Evolutionary conservation across 2,797 vertebrate species (phyloP).

Genomic region (Chromobotia macracanthus): DNA sequence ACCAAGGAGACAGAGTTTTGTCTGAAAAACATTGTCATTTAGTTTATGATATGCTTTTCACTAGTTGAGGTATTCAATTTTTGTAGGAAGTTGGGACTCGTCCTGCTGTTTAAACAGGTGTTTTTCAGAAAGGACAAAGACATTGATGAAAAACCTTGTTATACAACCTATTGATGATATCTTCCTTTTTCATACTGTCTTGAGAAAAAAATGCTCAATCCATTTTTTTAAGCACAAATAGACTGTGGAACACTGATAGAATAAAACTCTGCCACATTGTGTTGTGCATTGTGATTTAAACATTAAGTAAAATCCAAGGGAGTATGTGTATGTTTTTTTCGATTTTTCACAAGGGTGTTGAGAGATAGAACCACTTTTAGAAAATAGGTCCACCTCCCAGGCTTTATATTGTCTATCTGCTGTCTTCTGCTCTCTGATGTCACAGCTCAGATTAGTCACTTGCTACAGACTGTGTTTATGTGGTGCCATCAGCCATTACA

Average conservation of each 20-base stretch:
- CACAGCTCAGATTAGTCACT: too few relatives aligned
- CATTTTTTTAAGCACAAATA: not conserved
- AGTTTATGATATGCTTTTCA: not conserved
- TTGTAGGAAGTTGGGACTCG: not conserved
- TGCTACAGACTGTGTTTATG: too few relatives aligned
- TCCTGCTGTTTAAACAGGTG: too few relatives aligned
- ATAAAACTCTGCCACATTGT: not conserved
- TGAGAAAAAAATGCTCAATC: not conserved
- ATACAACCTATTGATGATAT: not conserved
- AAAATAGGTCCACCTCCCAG: too few relatives aligned
- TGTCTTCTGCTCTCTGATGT: too few relatives aligned
- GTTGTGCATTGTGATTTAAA: not conserved
- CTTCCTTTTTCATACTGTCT: not conserved
- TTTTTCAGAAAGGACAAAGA: too few relatives aligned
- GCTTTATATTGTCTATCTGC: too few relatives aligned
- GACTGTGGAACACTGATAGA: not conserved
- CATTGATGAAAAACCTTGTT: too few relatives aligned
- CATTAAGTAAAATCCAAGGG: too few relatives aligned
- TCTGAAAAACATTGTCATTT: not conserved
- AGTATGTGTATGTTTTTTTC: not conserved
- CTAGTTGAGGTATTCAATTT: not conserved
- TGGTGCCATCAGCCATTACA: too few relatives aligned
- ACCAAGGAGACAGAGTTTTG: not conserved
- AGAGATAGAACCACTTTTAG: too few relatives aligned
- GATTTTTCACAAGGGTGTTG: too few relatives aligned